These are phyloP conservation scores for Danio aesculapii DNA, from an alignment of 2,797 vertebrate genomes.

Conservation along the genomic window DNA sequence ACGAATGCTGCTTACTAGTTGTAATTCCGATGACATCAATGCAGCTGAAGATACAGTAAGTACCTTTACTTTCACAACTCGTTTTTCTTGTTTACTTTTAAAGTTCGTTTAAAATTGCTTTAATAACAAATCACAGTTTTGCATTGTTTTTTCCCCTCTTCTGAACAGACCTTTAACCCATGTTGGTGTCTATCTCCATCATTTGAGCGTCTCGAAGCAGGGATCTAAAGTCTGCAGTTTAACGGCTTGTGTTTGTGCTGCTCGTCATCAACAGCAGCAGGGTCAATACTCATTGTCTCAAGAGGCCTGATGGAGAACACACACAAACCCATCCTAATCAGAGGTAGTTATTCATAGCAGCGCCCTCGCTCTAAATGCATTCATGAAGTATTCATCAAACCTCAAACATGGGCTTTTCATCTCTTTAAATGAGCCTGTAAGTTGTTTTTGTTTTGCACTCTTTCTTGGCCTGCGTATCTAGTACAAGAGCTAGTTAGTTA, in stretches of 20 bases:
- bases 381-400: conserved; percentile 61
- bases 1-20: too few species aligned
- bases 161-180: not conserved
- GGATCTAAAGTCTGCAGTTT: conserved; percentile 34
- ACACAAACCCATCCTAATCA: conserved; percentile 51
- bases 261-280: conserved; percentile 51
- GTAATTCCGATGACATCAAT: too few species aligned
- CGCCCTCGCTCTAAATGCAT: conserved; percentile 48
- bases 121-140: not conserved
- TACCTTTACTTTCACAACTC: not conserved
- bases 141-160: not conserved
- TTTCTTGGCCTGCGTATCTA: conserved; percentile 1
- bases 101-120: not conserved
- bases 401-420: conserved; percentile 55
- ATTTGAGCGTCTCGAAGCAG: conserved; percentile 1
- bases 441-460: conserved; percentile 35
- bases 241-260: conserved; percentile 28
- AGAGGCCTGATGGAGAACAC: conserved; percentile 35
- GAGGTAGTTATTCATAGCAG: conserved; percentile 53
- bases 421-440: conserved; percentile 50
- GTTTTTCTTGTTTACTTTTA: too few species aligned
- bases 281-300: conserved; percentile 37
- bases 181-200: not conserved
- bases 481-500: not conserved
- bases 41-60: not conserved